These are phyloP conservation scores for Corydoras sp. DNA, from an alignment of 2,113 vertebrate species.

Conservation along the genomic window DNA sequence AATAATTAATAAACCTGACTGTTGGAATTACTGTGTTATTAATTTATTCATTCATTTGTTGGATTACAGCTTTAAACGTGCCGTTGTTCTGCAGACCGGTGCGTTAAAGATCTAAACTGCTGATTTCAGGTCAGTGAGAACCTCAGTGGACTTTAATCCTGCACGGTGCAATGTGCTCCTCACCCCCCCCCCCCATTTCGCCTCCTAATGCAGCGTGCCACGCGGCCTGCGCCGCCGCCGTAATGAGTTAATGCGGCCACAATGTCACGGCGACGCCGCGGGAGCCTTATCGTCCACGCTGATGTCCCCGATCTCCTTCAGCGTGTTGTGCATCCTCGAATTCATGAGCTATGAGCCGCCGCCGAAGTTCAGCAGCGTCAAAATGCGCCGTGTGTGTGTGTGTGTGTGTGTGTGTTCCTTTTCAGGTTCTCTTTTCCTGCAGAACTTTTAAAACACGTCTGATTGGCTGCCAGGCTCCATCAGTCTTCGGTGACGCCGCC, in stretches of 20 bases:
- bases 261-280: conserved; percentile 60
- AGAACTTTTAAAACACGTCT: no score
- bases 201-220: conserved; percentile 51
- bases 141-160: conserved; percentile 5
- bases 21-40: no score
- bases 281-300: conserved; percentile 61
- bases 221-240: conserved; percentile 64
- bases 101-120: no score
- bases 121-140: no score
- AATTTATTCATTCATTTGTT: no score
- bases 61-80: no score
- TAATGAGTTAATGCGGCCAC: conserved; percentile 67
- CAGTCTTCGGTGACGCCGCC: conserved; percentile 70
- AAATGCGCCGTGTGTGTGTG: conserved; percentile 21
- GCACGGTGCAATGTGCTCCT: conserved; percentile 61
- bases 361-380: neutral
- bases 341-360: neutral
- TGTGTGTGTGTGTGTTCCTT: conserved; percentile 21
- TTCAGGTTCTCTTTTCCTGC: no score
- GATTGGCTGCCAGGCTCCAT: conserved; percentile 46
- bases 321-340: conserved; percentile 13
- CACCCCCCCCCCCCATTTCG: conserved; percentile 44
- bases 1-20: no score
- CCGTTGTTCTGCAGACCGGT: no score
- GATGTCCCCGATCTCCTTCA: conserved; percentile 71